These are phyloP conservation scores for Melanerpes aurifrons DNA, from an alignment of 2,113 vertebrate genomes.

Conservation along the genomic window DNA sequence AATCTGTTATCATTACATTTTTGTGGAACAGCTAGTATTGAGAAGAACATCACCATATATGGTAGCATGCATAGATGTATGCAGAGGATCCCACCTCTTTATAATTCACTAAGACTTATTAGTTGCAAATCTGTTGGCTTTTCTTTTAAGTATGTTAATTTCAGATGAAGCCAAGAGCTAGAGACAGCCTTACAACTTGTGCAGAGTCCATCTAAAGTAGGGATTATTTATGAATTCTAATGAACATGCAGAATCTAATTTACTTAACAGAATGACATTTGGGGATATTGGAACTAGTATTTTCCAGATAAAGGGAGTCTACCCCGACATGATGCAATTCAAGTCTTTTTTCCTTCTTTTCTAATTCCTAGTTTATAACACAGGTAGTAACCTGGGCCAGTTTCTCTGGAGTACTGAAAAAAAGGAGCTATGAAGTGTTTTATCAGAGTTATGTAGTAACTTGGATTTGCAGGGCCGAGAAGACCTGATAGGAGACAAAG, in stretches of 20 bases:
- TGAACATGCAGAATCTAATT: background rate
- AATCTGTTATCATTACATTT: constrained; percentile 89
- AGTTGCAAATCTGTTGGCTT: constrained; percentile 40
- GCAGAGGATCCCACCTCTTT: constrained; percentile 20
- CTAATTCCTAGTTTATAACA: background rate
- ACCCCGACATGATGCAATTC: background rate
- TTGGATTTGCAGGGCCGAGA: background rate
- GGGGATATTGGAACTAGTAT: background rate
- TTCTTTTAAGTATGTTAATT: constrained; percentile 25
- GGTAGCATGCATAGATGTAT: constrained; percentile 74
- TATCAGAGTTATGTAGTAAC: background rate
- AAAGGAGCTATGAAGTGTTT: background rate
- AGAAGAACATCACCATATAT: constrained; percentile 93
- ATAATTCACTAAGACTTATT: constrained; percentile 26
- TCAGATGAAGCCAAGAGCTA: background rate
- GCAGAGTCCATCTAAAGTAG: background rate
- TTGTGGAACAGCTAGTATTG: constrained; percentile 78
- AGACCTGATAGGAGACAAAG: background rate
- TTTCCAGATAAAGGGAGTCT: background rate
- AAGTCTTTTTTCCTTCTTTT: background rate
- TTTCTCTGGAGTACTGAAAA: background rate
- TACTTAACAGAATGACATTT: background rate
- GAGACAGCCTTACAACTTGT: background rate
- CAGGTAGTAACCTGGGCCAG: background rate
- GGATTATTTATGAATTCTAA: background rate